These are phyloP conservation scores for Lasius platythorax DNA, from an alignment of 2,888 invertebrate species.

Conservation along the genomic window DNA sequence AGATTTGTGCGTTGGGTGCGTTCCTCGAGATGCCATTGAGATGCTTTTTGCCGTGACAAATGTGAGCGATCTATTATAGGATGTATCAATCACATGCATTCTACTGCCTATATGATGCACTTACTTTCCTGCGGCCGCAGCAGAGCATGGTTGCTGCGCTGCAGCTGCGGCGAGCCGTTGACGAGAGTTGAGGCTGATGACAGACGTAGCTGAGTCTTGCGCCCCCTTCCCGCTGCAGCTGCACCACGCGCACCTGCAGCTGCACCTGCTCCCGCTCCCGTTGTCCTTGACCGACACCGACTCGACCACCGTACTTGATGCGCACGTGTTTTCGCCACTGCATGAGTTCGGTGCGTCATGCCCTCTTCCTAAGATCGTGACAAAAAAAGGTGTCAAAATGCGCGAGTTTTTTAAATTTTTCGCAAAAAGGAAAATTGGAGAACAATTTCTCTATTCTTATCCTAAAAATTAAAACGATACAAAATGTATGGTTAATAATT, in stretches of 20 bases:
- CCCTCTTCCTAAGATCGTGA: constrained; percentile 79
- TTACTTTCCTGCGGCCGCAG: constrained; percentile 98
- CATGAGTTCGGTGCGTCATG: constrained; percentile 86
- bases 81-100: neutral
- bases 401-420: neutral
- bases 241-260: constrained; percentile 85
- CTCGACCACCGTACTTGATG: constrained; percentile 86
- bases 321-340: constrained; percentile 86
- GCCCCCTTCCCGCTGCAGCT: constrained; percentile 84
- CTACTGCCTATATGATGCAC: constrained; percentile 71
- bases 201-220: constrained; percentile 83
- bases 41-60: neutral
- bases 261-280: constrained; percentile 83
- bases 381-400: neutral
- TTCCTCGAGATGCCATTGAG: neutral
- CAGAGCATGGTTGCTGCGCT: constrained; percentile 96
- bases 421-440: neutral
- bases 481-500: neutral
- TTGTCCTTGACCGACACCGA: constrained; percentile 86
- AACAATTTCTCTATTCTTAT: neutral
- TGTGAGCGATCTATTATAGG: no score
- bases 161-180: constrained; percentile 87
- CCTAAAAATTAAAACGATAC: neutral
- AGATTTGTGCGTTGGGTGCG: neutral
- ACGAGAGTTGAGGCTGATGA: constrained; percentile 83